Evolutionary conservation across 2,888 invertebrate genomes (phyloP).

Genomic region (Reticulitermes lucifugus): DNA sequence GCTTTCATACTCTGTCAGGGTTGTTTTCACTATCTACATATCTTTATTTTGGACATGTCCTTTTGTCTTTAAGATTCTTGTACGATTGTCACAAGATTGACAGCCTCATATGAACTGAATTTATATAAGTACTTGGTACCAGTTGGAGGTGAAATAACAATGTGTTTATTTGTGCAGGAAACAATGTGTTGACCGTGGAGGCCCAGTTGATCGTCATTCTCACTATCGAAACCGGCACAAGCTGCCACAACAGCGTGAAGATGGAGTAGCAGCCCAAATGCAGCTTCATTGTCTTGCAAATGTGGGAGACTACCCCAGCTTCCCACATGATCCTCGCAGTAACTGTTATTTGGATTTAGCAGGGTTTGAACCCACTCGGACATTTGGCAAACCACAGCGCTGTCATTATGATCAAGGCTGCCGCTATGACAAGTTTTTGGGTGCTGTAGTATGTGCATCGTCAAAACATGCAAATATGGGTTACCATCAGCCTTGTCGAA

Average conservation of each 20-base stretch:
- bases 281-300: slow-evolving; percentile 46
- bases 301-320: slow-evolving; percentile 40
- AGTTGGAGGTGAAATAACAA: too few species aligned
- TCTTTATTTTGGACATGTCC: too few species aligned
- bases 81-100: too few species aligned
- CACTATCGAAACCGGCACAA: slow-evolving; percentile 58
- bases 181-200: slow-evolving; percentile 49
- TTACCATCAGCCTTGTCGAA: slow-evolving; percentile 54
- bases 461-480: slow-evolving; percentile 55
- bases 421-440: slow-evolving; percentile 59
- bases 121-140: too few species aligned
- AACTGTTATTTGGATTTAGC: slow-evolving; percentile 73
- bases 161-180: slow-evolving; percentile 41
- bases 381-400: slow-evolving; percentile 10
- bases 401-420: slow-evolving; percentile 56
- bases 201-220: slow-evolving; percentile 52
- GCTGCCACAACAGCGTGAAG: slow-evolving; percentile 44
- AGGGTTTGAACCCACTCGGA: slow-evolving; percentile 62
- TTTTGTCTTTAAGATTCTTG: too few species aligned
- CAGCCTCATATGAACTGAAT: too few species aligned
- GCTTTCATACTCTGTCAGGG: too few species aligned
- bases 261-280: slow-evolving; percentile 36
- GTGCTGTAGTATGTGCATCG: slow-evolving; percentile 59
- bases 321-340: slow-evolving; percentile 46
- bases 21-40: too few species aligned